Evolutionary conservation across 2,797 vertebrate genomes (phyloP).

Genomic region (Liasis olivaceus): DNA sequence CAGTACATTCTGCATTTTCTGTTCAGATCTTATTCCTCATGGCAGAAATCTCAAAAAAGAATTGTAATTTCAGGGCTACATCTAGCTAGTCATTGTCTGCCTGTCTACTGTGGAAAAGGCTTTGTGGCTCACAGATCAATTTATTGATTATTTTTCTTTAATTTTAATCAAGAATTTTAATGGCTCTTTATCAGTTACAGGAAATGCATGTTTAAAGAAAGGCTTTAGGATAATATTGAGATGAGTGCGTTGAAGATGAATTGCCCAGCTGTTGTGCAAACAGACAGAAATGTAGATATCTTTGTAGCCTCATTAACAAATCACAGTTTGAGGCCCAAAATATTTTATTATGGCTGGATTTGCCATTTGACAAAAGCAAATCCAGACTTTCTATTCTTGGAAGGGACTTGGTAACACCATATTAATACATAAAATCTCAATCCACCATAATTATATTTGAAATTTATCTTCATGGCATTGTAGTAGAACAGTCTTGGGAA

Average conservation of each 20-base stretch:
- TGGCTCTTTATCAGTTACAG: background rate
- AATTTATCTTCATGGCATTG: background rate
- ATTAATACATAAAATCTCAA: background rate
- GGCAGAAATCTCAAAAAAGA: background rate
- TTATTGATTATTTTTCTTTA: conserved; percentile 12
- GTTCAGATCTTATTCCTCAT: background rate
- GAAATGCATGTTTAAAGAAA: conserved; percentile 26
- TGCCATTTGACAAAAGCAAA: conserved; percentile 6
- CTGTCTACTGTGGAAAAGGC: conserved; percentile 22
- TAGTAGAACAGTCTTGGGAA: background rate
- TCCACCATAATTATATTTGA: background rate
- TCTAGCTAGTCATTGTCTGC: background rate
- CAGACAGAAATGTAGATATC: background rate
- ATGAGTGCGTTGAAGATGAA: background rate
- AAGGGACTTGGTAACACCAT: background rate
- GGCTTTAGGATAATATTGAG: background rate
- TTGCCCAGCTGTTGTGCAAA: background rate
- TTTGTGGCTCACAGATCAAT: background rate
- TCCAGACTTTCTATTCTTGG: background rate
- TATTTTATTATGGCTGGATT: background rate
- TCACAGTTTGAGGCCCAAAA: conserved; percentile 1
- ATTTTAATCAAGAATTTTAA: background rate
- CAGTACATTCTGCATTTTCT: accelerated
- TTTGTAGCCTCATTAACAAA: conserved; percentile 1
- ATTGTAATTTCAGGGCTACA: background rate